Evolutionary conservation across 2,797 vertebrate genomes (phyloP), one percentile per base, ranked within the genome.

Genomic region (Eremophila alpestris): DNA sequence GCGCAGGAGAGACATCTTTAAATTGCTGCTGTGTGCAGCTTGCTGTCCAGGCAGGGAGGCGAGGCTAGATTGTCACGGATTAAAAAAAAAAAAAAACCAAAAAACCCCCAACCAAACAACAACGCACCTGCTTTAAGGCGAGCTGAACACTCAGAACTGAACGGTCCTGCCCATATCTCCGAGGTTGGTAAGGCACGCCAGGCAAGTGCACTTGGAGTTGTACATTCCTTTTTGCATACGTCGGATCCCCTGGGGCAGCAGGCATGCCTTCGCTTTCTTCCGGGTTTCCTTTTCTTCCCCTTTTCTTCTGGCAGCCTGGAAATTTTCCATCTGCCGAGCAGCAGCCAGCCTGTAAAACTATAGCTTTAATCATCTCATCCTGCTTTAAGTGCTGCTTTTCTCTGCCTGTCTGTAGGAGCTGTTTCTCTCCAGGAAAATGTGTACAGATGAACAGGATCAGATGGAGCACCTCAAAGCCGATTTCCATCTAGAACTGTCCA

Each of bases 241-340:
- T 54, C 16, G 49, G 27, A 40, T 56, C 62, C 73, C 87, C 71
- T 3, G 79, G 68, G 76, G 49, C 64, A 40, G 70, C 68, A 59
- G 46, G 46, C 51, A 23, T 27, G 36, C 29, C 55, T 90, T 59
- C 36, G 3, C 52, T 69, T 32, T 64, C 85, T 91, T 67, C 88
- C 58, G 45, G 49, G 8, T 64, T 83, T 59, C 20, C 43, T 62
- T 59, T 11, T 29, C 38, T 19, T 13, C 4, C 5, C 18, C 5
- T 41, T 82, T 11, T 15, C 46, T 79, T 76, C 48, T 55, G 11
- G 4, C 18, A 30, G 43, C 38, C 73, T 92, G 93, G 83, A 90
- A 95, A 74, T 76, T 91, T 85, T 89, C 87, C 71, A 62, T 78
- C 49, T 32, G 29, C 79, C 6, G 2, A 26, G 59, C 32, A 74